Conservation (phyloP, 2,888 invertebrate species). For the Sinhomidia bicolor region DNA sequence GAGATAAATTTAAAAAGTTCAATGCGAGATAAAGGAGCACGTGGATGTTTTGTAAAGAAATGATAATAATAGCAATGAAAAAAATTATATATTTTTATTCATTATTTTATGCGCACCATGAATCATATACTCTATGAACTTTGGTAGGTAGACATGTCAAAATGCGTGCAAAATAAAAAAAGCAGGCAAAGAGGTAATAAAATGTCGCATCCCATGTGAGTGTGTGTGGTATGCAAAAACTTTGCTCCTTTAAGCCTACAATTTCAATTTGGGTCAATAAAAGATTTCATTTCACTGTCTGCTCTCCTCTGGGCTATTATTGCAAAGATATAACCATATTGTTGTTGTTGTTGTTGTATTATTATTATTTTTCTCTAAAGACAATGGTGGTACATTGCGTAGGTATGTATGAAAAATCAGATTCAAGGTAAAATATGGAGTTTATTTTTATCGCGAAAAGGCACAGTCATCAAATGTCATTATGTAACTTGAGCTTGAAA, state of each 20-base stretch:
- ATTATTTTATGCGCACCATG: neutral
- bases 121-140: neutral
- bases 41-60: neutral
- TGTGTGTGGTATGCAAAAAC: neutral
- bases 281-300: neutral
- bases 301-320: too few relatives aligned
- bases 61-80: neutral
- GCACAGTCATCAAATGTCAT: constrained; percentile 30
- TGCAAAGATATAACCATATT: neutral
- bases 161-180: neutral
- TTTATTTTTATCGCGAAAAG: constrained; percentile 6
- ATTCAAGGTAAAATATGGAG: constrained; percentile 28
- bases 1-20: neutral
- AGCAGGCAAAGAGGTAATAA: neutral
- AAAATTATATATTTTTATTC: too few relatives aligned
- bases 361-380: neutral
- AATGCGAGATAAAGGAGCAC: neutral
- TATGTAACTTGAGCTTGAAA: constrained; percentile 49
- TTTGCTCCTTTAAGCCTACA: neutral
- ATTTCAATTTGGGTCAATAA: constrained; percentile 23
- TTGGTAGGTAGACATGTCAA: neutral
- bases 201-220: neutral
- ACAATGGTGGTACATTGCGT: neutral
- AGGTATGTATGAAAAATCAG: neutral
- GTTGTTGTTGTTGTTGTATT: too few relatives aligned